phyloP scores from a whole-genome alignment of 2,888 invertebrate genomes.

The Philonicus albiceps region DNA sequence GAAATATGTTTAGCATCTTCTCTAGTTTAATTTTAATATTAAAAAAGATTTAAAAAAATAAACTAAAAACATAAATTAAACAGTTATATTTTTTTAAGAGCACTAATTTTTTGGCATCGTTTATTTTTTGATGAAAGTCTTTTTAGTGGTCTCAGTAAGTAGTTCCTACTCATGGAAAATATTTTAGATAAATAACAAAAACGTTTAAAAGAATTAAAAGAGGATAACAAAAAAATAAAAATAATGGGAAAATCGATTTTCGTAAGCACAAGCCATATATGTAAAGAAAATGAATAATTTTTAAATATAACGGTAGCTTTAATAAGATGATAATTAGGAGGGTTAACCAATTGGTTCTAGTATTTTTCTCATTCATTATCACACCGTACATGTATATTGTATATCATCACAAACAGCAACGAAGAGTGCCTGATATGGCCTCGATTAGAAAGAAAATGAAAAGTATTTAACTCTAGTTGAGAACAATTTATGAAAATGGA shows the following conservation, averaged over 20 bases:
- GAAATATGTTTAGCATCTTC: background rate
- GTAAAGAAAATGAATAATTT: background rate
- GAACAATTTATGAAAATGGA: background rate
- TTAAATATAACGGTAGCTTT: conserved; percentile 5
- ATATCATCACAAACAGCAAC: conserved; percentile 12
- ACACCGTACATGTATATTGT: background rate
- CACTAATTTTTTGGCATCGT: background rate
- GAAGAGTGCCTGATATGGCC: conserved; percentile 11
- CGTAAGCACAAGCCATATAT: conserved; percentile 36
- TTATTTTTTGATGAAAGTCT: background rate
- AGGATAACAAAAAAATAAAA: background rate
- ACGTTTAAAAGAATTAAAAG: too few relatives aligned
- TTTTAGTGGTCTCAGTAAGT: background rate
- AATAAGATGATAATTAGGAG: background rate
- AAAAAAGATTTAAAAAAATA: background rate
- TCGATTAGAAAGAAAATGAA: background rate
- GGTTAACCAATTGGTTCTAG: background rate
- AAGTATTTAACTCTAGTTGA: conserved; percentile 5
- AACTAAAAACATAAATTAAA: background rate
- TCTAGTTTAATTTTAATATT: background rate
- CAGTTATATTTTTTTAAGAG: background rate
- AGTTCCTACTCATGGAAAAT: background rate
- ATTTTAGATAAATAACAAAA: background rate
- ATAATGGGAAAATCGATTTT: background rate
- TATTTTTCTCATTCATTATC: background rate